phyloP scores from a whole-genome alignment of 1,140 invertebrate species.

The Bombus confusus region DNA sequence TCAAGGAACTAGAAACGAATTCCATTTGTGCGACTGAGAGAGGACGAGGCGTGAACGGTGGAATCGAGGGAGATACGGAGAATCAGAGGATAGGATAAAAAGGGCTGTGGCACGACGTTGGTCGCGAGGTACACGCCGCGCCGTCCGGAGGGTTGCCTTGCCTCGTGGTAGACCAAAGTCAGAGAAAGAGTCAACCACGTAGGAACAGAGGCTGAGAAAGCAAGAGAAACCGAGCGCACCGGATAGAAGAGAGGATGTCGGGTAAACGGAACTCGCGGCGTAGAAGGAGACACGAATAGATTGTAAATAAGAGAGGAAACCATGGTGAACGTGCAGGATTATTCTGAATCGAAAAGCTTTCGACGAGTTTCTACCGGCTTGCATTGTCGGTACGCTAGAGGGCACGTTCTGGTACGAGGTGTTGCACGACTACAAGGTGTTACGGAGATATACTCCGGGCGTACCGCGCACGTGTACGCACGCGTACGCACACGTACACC shows the following conservation, averaged over 20 bases:
- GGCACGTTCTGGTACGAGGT: conserved; percentile 36
- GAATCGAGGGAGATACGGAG: conserved; percentile 1
- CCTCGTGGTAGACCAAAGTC: conserved; percentile 24
- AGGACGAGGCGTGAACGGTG: conserved; percentile 28
- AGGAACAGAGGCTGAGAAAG: background rate
- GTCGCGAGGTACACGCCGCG: conserved; percentile 53
- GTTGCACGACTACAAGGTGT: conserved; percentile 36
- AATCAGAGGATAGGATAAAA: conserved; percentile 52
- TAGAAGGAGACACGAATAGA: conserved; percentile 28
- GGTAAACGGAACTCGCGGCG: background rate
- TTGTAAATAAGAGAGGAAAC: conserved; percentile 53
- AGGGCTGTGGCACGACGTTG: conserved; percentile 52
- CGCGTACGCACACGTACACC: background rate
- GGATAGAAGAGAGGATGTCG: conserved; percentile 4
- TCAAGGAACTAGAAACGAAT: conserved; percentile 75
- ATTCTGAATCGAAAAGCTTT: conserved; percentile 40
- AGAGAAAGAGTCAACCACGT: background rate
- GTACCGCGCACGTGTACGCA: conserved; percentile 22
- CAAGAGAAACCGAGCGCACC: background rate
- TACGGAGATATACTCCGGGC: conserved; percentile 13
- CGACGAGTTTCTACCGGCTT: conserved; percentile 28
- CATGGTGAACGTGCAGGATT: conserved; percentile 25
- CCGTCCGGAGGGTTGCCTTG: conserved; percentile 44
- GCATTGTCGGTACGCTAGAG: conserved; percentile 37
- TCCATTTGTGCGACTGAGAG: conserved; percentile 66